phyloP scores from a whole-genome alignment of 2,797 vertebrate species.

The Brotula barbata region DNA sequence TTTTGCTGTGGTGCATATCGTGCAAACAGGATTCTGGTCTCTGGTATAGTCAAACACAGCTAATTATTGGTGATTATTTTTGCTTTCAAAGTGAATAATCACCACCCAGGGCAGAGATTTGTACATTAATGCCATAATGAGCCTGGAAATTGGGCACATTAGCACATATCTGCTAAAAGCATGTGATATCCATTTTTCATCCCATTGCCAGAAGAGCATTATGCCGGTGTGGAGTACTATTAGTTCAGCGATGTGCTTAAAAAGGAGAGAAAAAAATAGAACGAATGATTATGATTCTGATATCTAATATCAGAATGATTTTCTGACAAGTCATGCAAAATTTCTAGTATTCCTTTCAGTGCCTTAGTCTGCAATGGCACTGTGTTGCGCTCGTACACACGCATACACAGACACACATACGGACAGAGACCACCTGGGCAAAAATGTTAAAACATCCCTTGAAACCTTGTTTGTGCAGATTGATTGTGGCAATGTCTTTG shows the following conservation, averaged over 20 bases:
- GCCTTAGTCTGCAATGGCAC: slow-evolving; percentile 4
- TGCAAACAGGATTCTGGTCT: slow-evolving; percentile 39
- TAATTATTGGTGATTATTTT: slow-evolving; percentile 75
- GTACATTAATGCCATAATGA: slow-evolving; percentile 76
- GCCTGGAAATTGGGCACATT: slow-evolving; percentile 76
- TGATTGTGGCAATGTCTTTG: slow-evolving; percentile 54
- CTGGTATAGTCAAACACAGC: slow-evolving; percentile 45
- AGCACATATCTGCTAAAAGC: slow-evolving; percentile 74
- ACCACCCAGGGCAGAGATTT: slow-evolving; percentile 68
- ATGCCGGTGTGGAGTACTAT: slow-evolving; percentile 43
- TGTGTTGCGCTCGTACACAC: slow-evolving; percentile 10
- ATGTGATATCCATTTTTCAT: slow-evolving; percentile 75
- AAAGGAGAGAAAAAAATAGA: slow-evolving; percentile 8
- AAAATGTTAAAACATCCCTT: slow-evolving; percentile 36
- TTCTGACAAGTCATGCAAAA: slow-evolving; percentile 33
- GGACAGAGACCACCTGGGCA: slow-evolving; percentile 4
- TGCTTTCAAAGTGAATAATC: slow-evolving; percentile 75
- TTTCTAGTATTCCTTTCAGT: slow-evolving; percentile 32
- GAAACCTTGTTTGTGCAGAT: slow-evolving; percentile 54
- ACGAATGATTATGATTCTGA: no score
- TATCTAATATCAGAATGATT: slow-evolving; percentile 51
- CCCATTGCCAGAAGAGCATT: slow-evolving; percentile 62
- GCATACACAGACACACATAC: not conserved
- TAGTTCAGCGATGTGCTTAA: slow-evolving; percentile 43
- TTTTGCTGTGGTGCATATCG: slow-evolving; percentile 31